Evolutionary conservation across 2,888 invertebrate species (phyloP), one percentile per base, ranked within the genome.

Genomic region (Catocala sponsa): DNA sequence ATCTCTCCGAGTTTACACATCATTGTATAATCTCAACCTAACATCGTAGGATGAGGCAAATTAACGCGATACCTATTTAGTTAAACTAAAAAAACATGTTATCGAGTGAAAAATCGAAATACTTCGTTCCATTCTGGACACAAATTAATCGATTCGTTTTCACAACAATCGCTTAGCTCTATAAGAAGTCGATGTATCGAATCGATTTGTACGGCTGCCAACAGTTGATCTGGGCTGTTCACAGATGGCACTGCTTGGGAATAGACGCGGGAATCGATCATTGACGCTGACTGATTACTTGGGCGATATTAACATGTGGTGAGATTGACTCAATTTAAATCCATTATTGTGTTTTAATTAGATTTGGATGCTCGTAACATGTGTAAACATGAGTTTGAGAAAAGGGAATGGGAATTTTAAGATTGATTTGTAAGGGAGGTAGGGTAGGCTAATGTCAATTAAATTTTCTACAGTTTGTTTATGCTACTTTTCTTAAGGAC

Each of bases 241-340:
- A 88, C 91, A 91, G 90, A 91, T 91, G 90, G 87, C 87, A 86
- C 78, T 87, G 85, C 86, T 84, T 83, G 84, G 83, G 80, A 83
- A 72, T 78, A 71, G 69, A 71, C 48, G 12, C 52, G 56, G 56
- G 74, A 80, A 78, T 84, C 79, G 81, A 81, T 81, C 83, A 80
- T 74, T 80, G 77, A 77, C 79, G 78, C 64, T 74, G 69, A 74
- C 74, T 86, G 84, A 87, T 88, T 85, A 83, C 70, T 73, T 78
- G 68, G 71, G 65, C 69, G 79, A 75, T 84, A 77, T 84, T 81
- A 83, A 85, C 89, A 88, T 88, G 86, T 87, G 87, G 74, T 62
- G 76, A 74, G 77, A 78, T 76, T 70, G 72, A 77, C 61, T 79
- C 65, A 79, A 82, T 86, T 84, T 79, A 68, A 71, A 80, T 65